Evolutionary conservation across 2,888 invertebrate genomes (phyloP), one percentile per base, ranked within the genome.

Genomic region (Phalera bucephala): DNA sequence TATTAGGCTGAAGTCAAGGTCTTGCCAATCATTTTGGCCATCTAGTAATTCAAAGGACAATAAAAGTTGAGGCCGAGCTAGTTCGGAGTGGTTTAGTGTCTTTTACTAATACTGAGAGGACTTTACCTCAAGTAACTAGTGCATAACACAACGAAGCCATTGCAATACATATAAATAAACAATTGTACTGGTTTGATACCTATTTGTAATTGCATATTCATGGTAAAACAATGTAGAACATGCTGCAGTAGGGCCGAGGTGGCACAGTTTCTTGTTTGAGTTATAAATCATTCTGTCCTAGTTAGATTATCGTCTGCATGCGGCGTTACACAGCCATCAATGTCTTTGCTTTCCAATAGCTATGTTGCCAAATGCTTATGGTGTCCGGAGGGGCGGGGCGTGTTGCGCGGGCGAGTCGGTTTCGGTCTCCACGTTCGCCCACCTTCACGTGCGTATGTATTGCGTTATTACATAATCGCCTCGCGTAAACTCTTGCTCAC

Each of bases 1-100:
- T 82, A 85, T 82, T 81, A 79, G 80, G 69, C 78, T 68, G 77
- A 78, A 86, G 80, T 85, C 88, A 85, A 86, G 87, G 88, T 74
- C 75, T 63, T 58, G 72, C 80, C 82, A 86, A 85, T 86, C 83
- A 79, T 81, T 80, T 80, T 74, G 76, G 73, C 75, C 80, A 74
- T 82, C 80, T 80, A 80, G 71, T 78, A 77, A 77, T 77, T 79
- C 78, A 76, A 79, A 79, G 80, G 74, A 73, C 76, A 84, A 83
- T 83, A 79, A 81, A 80, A 73, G 58, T 64, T 72, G 61, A 87
- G 83, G 84, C 65, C 83, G 64, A 66, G 64, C 65, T 45, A 60
- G 66, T 70, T 60, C 60, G 50, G 32, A 50, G 12, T 25, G 11
- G 34, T 46, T 44, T 40, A 39, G 43, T 53, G 47, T 46, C 42